Percentiles rank a stretch among this genome's conserved stretches.
phyloP scores from a whole-genome alignment of 2,797 vertebrate genomes.

The Molossus alvarezi region DNA sequence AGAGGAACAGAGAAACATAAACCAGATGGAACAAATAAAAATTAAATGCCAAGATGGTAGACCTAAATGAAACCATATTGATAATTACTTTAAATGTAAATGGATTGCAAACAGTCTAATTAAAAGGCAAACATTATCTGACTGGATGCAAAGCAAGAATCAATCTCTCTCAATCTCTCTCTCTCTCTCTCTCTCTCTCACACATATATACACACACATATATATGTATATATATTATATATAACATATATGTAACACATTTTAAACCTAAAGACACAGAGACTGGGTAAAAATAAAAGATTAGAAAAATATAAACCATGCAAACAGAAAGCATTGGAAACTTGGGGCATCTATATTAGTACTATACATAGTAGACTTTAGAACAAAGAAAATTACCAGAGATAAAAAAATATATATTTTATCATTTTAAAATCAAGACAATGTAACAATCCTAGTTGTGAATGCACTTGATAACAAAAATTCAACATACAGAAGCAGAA shows the following conservation, averaged over 20 bases:
- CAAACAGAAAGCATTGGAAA: not conserved
- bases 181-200: not conserved
- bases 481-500: not conserved
- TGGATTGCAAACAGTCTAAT: constrained; percentile 3
- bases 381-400: not conserved
- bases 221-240: not conserved
- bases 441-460: not conserved
- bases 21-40: constrained; percentile 10
- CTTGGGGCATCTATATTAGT: not conserved
- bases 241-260: not conserved
- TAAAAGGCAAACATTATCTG: constrained; percentile 45
- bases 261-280: constrained; percentile 8
- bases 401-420: not conserved
- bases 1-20: not conserved
- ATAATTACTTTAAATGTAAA: constrained; percentile 59
- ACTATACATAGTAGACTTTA: not conserved
- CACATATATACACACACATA: not conserved
- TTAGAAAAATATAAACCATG: constrained; percentile 29
- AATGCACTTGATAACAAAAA: not conserved
- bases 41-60: constrained; percentile 6
- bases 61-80: not conserved
- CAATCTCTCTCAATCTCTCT: not conserved
- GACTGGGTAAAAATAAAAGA: not conserved
- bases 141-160: not conserved
- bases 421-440: constrained; percentile 38